Conservation (phyloP, 2,113 vertebrate species). For the Oncorhynchus kisutch region DNA sequence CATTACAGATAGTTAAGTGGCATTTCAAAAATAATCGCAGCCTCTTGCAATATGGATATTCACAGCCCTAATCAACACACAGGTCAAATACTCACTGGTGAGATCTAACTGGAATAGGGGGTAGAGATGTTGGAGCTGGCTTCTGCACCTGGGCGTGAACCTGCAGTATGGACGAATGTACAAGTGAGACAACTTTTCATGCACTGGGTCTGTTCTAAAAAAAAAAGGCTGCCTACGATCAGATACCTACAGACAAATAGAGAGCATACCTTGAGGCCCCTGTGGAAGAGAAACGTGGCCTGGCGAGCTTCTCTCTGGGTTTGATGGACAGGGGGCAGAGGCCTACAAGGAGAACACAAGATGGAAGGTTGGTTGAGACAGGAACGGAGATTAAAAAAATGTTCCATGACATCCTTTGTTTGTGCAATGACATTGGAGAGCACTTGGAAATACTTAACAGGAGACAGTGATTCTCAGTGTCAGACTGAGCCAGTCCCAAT, state of each 20-base stretch:
- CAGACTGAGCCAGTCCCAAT: neutral
- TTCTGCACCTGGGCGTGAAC: constrained; percentile 2
- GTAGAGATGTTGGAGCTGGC: neutral
- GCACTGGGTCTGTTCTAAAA: neutral
- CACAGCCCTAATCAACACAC: neutral
- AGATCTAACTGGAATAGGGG: neutral
- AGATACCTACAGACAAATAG: neutral
- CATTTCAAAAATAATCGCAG: no score
- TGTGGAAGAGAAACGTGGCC: neutral
- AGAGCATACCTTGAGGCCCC: constrained; percentile 5
- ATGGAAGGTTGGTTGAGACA: no score
- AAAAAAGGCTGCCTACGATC: no score
- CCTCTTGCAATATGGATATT: no score
- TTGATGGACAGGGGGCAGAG: neutral
- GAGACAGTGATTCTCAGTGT: neutral
- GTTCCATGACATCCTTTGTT: neutral
- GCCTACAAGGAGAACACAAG: neutral
- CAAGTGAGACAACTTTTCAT: neutral
- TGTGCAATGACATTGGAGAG: neutral
- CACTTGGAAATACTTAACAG: neutral
- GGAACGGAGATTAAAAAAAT: neutral
- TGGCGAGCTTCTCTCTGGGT: constrained; percentile 5
- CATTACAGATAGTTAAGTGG: no score
- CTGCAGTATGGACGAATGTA: neutral
- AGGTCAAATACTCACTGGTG: constrained; percentile 4